A percentile compares a stretch with the other conserved stretches of the same genome.
Evolutionary conservation across 2,113 vertebrate species (phyloP).

Genomic region (Spea multiplicata): DNA sequence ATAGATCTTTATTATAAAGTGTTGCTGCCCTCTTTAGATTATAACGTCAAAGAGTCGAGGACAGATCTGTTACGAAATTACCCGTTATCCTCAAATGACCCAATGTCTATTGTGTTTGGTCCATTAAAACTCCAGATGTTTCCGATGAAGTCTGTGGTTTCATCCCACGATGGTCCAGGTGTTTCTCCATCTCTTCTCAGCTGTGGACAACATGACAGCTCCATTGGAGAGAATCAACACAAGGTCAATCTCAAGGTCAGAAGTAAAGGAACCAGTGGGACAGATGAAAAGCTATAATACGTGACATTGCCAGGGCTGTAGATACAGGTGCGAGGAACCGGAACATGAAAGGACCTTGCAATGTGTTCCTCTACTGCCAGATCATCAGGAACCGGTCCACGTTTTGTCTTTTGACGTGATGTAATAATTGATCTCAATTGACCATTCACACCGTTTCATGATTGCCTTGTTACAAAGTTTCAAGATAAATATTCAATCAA

Average conservation of each 20-base stretch:
- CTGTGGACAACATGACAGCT: too few species aligned
- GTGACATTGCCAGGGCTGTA: background rate
- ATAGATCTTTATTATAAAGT: too few species aligned
- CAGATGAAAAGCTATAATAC: conserved; percentile 21
- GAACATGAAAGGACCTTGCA: background rate
- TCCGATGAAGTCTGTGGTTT: background rate
- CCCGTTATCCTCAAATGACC: conserved; percentile 29
- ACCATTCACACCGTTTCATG: background rate
- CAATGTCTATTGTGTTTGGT: background rate
- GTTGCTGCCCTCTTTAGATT: too few species aligned
- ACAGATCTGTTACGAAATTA: background rate
- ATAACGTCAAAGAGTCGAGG: too few species aligned
- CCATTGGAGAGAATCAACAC: background rate
- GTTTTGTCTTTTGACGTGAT: background rate
- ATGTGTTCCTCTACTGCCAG: background rate
- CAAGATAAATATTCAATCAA: background rate
- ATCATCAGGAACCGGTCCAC: background rate
- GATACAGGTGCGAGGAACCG: conserved; percentile 16
- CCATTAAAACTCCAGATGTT: conserved; percentile 8
- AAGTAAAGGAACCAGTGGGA: conserved; percentile 3
- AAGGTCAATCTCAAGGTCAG: conserved; percentile 12
- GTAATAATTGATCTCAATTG: background rate
- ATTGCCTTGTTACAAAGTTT: background rate
- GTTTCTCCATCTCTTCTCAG: background rate
- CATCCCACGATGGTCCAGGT: conserved; percentile 26